Base-by-base conservation (phyloP, 2,797 vertebrate species). In the Ceryle rudis region DNA sequence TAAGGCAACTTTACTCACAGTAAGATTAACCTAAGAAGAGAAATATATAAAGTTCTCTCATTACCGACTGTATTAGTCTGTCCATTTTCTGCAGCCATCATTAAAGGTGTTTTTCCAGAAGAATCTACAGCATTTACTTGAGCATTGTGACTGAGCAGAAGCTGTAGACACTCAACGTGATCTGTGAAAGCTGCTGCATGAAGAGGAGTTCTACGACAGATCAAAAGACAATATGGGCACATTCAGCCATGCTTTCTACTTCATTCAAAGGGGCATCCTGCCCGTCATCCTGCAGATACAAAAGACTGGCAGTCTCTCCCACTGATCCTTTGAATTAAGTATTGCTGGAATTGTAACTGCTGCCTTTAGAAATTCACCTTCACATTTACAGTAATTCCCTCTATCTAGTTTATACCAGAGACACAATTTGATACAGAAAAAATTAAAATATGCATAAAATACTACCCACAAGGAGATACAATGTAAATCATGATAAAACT, bases 21-120 rank as follows among this genome's bases (percentile, higher is more conserved):
- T 21, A 92, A 61, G 73, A 42, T 93, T 81, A 97, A 80, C 5
- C 51, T 35, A 65, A 75, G 42, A 91, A 67, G 57, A 88, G 52
- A 93, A 89, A 39, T 70, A 87, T 2, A 74, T 44, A 69, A 88
- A 89, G 28, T 9, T 74, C 85, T 93, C 66, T 97, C 81, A 97
- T 98, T 99, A 99, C 99, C 99, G 83, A 99, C 99, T 89, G 99
- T 99, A 62, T 99, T 99, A 11, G 99, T 99, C 96, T 99, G 99
- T 86, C 99, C 99, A 21, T 99, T 99, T 98, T 99, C 99, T 75
- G 99, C 99, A 58, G 99, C 99, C 99, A 99, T 99, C 99, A 99
- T 99, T 87, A 99, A 98, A 29, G 99, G 98, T 10, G 99, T 99
- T 95, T 99, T 99, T 86, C 99, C 99, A 70, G 98, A 98, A 52